Evolutionary conservation across 2,113 vertebrate species (phyloP).

Genomic region (Tachycineta bicolor): DNA sequence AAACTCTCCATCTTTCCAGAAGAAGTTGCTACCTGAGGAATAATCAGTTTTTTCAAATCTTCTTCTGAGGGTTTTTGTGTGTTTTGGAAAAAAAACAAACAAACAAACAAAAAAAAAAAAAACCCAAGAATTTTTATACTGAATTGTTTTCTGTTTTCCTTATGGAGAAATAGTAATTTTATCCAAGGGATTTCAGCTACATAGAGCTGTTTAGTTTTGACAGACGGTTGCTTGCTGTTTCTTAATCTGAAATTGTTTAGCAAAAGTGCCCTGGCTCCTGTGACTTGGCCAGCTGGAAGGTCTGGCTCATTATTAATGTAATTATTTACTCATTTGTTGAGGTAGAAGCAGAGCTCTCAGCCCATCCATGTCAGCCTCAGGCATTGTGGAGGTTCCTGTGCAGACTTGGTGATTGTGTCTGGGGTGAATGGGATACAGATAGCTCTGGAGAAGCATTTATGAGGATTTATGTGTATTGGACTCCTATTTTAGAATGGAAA

Average conservation of each 20-base stretch:
- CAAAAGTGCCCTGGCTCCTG: background rate
- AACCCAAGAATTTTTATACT: background rate
- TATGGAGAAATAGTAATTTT: background rate
- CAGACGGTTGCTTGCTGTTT: background rate
- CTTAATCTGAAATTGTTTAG: background rate
- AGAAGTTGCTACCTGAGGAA: background rate
- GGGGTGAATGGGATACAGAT: background rate
- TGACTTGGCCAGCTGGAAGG: background rate
- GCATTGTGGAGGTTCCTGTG: rapidly evolving
- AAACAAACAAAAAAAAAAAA: too few species aligned
- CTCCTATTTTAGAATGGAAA: slow-evolving; percentile 13
- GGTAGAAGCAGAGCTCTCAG: background rate
- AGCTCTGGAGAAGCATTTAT: background rate
- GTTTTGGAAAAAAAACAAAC: background rate
- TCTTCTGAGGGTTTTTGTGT: background rate
- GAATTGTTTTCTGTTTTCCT: background rate
- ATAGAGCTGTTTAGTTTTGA: background rate
- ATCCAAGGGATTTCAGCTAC: background rate
- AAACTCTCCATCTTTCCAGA: background rate
- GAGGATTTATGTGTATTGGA: background rate
- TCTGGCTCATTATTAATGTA: background rate
- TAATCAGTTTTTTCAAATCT: background rate
- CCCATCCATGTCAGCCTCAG: rapidly evolving
- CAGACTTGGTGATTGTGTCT: rapidly evolving
- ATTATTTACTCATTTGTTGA: background rate